phyloP scores from a whole-genome alignment of 2,113 vertebrate species.

The Lepus timidus region DNA sequence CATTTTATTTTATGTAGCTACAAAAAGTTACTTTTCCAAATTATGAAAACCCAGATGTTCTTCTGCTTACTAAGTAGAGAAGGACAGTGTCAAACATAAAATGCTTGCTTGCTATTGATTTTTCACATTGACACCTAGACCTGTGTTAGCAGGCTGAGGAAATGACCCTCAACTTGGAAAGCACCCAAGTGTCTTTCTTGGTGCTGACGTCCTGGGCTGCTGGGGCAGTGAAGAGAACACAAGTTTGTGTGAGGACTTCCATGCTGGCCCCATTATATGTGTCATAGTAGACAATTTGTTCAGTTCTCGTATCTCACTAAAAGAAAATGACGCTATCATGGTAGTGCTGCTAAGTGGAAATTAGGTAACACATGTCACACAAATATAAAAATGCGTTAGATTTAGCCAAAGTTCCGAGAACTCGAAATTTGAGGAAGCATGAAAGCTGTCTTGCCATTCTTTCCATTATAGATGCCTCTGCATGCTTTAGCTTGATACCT shows the following conservation, averaged over 20 bases:
- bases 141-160: no score
- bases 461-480: background rate
- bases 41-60: background rate
- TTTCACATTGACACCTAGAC: background rate
- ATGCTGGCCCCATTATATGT: background rate
- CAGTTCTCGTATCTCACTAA: background rate
- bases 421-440: background rate
- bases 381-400: no score
- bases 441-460: background rate
- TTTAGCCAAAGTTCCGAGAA: background rate
- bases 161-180: background rate
- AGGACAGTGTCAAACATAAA: background rate
- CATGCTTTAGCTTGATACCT: background rate
- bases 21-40: background rate
- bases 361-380: background rate
- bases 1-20: background rate
- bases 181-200: background rate
- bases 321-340: background rate
- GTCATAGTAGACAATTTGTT: no score
- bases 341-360: background rate
- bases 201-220: accelerated
- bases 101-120: background rate
- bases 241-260: background rate
- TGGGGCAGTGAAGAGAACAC: accelerated
- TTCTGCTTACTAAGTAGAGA: background rate